Evolutionary conservation across 2,888 invertebrate genomes (phyloP).

Genomic region (Synergus itoensis): DNA sequence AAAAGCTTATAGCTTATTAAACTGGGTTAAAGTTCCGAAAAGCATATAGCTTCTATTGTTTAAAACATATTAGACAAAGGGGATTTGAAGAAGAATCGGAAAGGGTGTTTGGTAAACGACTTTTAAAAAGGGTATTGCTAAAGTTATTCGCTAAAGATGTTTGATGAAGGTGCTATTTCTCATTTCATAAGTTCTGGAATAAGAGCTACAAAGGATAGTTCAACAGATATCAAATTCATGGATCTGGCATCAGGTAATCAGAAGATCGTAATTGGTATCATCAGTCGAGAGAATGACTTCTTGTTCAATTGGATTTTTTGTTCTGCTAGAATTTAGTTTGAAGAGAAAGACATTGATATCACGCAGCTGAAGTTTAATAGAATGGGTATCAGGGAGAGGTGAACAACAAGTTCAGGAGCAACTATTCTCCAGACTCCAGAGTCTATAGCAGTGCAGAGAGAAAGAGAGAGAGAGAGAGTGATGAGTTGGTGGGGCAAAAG

Average conservation of each 20-base stretch:
- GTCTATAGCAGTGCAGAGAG: neutral
- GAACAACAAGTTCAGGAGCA: constrained; percentile 3
- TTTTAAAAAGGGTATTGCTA: too few relatives aligned
- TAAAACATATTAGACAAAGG: too few relatives aligned
- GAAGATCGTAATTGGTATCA: neutral
- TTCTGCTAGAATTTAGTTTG: neutral
- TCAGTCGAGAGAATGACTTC: too few relatives aligned
- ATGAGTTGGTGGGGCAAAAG: constrained; percentile 65
- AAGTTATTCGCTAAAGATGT: too few relatives aligned
- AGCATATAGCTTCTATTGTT: too few relatives aligned
- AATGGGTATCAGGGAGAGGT: constrained; percentile 7
- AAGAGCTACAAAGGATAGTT: too few relatives aligned
- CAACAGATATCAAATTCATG: too few relatives aligned
- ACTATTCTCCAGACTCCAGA: neutral
- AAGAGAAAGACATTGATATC: neutral
- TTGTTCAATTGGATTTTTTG: neutral
- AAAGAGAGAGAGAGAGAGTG: neutral
- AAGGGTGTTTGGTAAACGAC: too few relatives aligned
- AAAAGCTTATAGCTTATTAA: neutral
- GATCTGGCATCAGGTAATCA: neutral
- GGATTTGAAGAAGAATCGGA: too few relatives aligned
- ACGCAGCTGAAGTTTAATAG: neutral
- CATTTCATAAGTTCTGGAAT: too few relatives aligned
- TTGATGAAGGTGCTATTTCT: too few relatives aligned
- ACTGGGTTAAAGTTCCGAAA: too few relatives aligned